These are phyloP conservation scores for Pogona vitticeps DNA, from an alignment of 2,113 vertebrate genomes.

Conservation along the genomic window DNA sequence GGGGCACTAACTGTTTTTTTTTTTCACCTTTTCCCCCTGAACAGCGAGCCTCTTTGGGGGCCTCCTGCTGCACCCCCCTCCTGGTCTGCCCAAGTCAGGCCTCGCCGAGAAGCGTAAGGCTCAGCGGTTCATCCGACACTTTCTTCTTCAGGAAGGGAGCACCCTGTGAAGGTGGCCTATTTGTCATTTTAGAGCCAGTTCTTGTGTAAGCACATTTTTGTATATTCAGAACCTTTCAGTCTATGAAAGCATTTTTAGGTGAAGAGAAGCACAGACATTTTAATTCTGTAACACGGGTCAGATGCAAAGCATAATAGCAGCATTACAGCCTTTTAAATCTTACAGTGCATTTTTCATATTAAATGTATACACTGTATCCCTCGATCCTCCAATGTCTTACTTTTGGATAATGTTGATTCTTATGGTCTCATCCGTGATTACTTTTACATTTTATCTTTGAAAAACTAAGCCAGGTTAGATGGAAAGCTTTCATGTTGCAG, in stretches of 20 bases:
- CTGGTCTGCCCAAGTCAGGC: constrained; percentile 71
- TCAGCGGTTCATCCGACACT: constrained; percentile 90
- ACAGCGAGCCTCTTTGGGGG: constrained; percentile 89
- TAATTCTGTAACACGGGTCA: not conserved
- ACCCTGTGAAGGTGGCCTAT: constrained; percentile 50
- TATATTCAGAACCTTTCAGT: constrained; percentile 31
- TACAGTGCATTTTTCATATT: not conserved
- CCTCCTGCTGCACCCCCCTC: constrained; percentile 83
- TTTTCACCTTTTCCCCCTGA: constrained; percentile 8
- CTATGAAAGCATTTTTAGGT: not conserved
- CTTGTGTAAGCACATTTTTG: constrained; percentile 52
- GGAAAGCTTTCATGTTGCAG: no score
- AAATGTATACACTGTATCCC: not conserved
- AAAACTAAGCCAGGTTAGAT: no score
- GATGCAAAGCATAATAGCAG: not conserved
- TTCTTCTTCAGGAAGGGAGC: constrained; percentile 72
- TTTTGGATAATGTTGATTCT: not conserved
- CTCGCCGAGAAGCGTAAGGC: constrained; percentile 85
- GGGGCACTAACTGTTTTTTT: not conserved
- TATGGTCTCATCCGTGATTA: no score
- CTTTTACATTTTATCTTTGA: no score
- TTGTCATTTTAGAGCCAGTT: not conserved
- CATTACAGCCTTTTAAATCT: not conserved
- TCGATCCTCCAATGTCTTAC: not conserved
- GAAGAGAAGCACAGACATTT: not conserved